A percentile compares a stretch with the other conserved stretches of the same genome.
These are phyloP conservation scores for Machimus rusticus DNA, from an alignment of 2,888 invertebrate species.

Conservation along the genomic window DNA sequence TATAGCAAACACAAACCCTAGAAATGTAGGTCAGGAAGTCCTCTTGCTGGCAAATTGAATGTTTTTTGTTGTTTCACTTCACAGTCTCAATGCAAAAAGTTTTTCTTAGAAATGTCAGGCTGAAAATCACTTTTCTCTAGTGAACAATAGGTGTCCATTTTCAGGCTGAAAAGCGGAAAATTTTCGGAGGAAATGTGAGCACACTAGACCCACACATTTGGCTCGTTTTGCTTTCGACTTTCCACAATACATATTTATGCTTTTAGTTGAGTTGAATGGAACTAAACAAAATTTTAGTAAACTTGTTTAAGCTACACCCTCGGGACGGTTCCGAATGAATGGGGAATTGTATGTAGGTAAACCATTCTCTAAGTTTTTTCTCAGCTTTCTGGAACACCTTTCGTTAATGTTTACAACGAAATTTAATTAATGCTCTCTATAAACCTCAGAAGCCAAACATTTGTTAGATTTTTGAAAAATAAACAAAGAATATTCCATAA, in stretches of 20 bases:
- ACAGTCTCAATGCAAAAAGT: neutral
- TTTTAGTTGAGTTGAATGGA: neutral
- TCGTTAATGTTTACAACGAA: neutral
- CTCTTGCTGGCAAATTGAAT: neutral
- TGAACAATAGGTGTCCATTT: neutral
- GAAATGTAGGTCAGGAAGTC: neutral
- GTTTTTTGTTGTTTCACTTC: neutral
- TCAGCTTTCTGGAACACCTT: neutral
- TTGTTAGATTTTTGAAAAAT: too few relatives aligned
- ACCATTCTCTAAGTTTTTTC: neutral
- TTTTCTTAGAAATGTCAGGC: neutral
- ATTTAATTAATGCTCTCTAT: neutral
- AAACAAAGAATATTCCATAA: too few relatives aligned
- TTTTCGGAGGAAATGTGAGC: neutral
- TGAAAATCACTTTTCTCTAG: neutral
- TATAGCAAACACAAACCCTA: neutral
- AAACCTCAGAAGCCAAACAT: too few relatives aligned
- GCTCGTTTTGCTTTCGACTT: neutral
- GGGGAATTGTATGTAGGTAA: neutral
- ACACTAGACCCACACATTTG: neutral
- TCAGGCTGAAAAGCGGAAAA: neutral
- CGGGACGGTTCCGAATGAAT: neutral
- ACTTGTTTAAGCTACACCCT: neutral
- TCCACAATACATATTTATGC: neutral
- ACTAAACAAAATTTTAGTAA: neutral